phyloP scores from a whole-genome alignment of 2,113 vertebrate species.

The Toxostoma redivivum region DNA sequence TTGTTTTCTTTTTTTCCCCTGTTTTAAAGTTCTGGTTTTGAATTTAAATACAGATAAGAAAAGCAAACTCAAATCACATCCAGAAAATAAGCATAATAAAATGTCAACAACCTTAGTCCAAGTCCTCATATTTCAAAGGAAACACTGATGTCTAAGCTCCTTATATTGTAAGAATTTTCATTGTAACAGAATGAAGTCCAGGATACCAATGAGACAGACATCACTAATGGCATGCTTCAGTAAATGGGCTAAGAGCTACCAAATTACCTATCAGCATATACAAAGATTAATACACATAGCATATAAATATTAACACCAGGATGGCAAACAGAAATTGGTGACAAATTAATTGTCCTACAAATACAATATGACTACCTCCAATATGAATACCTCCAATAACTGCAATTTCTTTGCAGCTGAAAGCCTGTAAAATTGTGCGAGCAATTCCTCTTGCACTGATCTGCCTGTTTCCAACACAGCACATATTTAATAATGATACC shows the following conservation, averaged over 20 bases:
- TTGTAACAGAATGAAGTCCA: not conserved
- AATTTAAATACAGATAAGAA: not conserved
- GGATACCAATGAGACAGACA: not conserved
- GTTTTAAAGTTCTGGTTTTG: not conserved
- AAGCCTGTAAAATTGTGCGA: not conserved
- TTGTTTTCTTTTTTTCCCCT: not conserved
- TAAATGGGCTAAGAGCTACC: not conserved
- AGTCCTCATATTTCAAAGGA: not conserved
- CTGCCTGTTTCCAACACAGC: not conserved
- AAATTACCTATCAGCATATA: not conserved
- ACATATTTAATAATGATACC: not conserved
- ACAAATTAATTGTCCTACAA: not conserved
- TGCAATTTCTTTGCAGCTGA: not conserved
- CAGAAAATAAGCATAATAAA: not conserved
- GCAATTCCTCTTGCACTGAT: rapidly evolving
- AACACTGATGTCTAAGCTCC: not conserved
- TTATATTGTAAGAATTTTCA: not conserved
- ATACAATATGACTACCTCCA: not conserved
- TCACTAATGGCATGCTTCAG: not conserved
- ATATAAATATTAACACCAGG: not conserved
- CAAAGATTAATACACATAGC: not conserved
- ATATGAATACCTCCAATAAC: not conserved
- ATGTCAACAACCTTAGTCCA: not conserved
- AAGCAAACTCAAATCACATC: not conserved
- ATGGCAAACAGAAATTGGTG: not conserved